Percentiles rank a stretch among this genome's conserved stretches.
phyloP scores from a whole-genome alignment of 1,140 invertebrate genomes.

The Varroa destructor region DNA sequence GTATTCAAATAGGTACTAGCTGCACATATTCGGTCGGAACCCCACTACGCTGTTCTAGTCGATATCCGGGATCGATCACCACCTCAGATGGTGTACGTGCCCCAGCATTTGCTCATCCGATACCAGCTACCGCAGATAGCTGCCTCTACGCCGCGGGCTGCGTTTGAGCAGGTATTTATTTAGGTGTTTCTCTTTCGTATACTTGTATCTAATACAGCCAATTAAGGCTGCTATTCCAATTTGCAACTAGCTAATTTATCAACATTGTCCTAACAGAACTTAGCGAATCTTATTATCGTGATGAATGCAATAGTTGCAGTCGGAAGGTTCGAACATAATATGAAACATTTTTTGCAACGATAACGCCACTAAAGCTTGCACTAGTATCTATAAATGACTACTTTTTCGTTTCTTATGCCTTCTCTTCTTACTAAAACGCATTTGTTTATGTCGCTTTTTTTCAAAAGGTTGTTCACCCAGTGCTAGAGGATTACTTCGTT shows the following conservation, averaged over 20 bases:
- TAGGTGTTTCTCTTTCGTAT: too few relatives aligned
- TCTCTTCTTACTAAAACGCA: background rate
- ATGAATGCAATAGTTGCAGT: too few relatives aligned
- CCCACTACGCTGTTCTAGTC: slow-evolving; percentile 41
- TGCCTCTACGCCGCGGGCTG: too few relatives aligned
- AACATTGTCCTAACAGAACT: background rate
- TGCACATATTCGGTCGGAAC: slow-evolving; percentile 38
- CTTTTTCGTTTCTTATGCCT: slow-evolving; percentile 5
- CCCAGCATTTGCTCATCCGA: slow-evolving; percentile 35
- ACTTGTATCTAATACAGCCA: too few relatives aligned
- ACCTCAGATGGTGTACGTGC: slow-evolving; percentile 41
- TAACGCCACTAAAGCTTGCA: too few relatives aligned
- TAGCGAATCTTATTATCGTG: too few relatives aligned
- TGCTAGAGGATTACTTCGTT: slow-evolving; percentile 41
- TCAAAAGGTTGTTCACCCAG: slow-evolving; percentile 39
- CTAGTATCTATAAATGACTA: slow-evolving; percentile 27
- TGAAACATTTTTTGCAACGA: too few relatives aligned
- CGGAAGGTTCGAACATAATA: too few relatives aligned
- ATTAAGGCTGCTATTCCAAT: too few relatives aligned
- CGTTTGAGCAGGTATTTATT: too few relatives aligned
- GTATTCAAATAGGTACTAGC: background rate
- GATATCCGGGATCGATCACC: slow-evolving; percentile 39
- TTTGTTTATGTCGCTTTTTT: background rate
- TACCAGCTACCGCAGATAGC: background rate
- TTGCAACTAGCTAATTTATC: slow-evolving; percentile 29